Conservation (phyloP, 2,113 vertebrate genomes). For the Alligator sinensis region DNA sequence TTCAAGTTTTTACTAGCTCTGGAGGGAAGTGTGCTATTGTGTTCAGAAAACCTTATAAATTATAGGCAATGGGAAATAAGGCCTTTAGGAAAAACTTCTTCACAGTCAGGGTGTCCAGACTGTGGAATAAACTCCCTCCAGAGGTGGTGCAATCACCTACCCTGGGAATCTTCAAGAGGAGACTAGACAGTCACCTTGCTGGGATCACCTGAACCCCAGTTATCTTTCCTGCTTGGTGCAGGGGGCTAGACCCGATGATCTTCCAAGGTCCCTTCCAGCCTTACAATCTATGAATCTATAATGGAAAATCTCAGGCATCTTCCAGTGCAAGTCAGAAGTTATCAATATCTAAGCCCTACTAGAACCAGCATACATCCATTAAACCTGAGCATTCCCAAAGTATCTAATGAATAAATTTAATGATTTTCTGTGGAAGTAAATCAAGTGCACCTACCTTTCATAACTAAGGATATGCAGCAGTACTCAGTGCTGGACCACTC, state of each 20-base stretch:
- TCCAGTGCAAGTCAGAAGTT: too few species aligned
- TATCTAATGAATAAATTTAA: neutral
- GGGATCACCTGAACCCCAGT: too few species aligned
- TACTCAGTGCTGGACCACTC: neutral
- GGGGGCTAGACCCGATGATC: too few species aligned
- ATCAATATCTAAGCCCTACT: neutral
- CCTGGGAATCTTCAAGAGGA: too few species aligned
- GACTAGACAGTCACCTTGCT: too few species aligned
- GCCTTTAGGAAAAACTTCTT: neutral
- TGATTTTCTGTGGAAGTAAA: neutral
- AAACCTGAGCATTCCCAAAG: neutral
- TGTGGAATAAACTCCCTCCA: too few species aligned
- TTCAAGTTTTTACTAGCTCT: constrained; percentile 3
- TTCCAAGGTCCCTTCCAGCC: too few species aligned
- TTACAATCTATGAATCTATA: neutral
- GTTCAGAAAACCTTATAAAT: neutral
- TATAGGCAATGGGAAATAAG: neutral
- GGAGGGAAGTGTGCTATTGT: neutral
- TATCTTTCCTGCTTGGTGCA: too few species aligned
- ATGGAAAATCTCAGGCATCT: neutral
- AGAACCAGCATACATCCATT: neutral
- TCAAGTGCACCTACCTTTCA: too few species aligned
- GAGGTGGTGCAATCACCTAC: too few species aligned
- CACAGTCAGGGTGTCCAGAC: neutral
- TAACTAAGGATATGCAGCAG: neutral